Percentiles rank a stretch among this genome's conserved stretches.
These are phyloP conservation scores for Eulemur rufifrons DNA, from an alignment of 2,113 vertebrate species.

Conservation along the genomic window DNA sequence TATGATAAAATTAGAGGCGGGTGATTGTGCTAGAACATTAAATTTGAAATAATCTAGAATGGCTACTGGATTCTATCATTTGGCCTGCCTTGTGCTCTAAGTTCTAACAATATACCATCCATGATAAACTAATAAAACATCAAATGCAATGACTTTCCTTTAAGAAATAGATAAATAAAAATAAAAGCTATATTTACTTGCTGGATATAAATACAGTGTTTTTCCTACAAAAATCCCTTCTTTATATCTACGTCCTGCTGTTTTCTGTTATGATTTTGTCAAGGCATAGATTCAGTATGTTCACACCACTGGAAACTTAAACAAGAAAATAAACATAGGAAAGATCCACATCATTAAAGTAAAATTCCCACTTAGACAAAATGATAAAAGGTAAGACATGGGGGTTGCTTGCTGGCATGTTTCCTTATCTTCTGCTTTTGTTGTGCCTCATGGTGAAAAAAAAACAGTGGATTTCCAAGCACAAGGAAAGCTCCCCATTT, in stretches of 20 bases:
- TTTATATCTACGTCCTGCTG: neutral
- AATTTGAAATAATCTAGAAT: neutral
- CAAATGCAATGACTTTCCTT: neutral
- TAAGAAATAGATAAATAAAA: neutral
- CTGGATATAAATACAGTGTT: neutral
- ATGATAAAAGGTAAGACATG: neutral
- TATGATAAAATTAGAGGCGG: neutral
- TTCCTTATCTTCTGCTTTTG: neutral
- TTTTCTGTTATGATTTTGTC: neutral
- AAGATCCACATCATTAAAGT: neutral
- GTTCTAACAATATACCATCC: neutral
- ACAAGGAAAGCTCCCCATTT: neutral
- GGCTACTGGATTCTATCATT: neutral
- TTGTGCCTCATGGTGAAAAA: neutral
- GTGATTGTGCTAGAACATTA: neutral
- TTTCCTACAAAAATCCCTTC: neutral
- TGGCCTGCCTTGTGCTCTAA: neutral
- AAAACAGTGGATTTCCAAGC: neutral
- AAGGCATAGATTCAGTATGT: fast-evolving
- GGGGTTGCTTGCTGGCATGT: neutral
- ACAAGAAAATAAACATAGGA: neutral
- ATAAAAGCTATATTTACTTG: neutral
- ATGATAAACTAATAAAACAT: neutral
- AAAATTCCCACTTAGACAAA: neutral
- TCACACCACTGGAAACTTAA: neutral